Evolutionary conservation across 2,888 invertebrate species (phyloP), one percentile per base, ranked within the genome.

Genomic region (Leptinotarsa juncta): DNA sequence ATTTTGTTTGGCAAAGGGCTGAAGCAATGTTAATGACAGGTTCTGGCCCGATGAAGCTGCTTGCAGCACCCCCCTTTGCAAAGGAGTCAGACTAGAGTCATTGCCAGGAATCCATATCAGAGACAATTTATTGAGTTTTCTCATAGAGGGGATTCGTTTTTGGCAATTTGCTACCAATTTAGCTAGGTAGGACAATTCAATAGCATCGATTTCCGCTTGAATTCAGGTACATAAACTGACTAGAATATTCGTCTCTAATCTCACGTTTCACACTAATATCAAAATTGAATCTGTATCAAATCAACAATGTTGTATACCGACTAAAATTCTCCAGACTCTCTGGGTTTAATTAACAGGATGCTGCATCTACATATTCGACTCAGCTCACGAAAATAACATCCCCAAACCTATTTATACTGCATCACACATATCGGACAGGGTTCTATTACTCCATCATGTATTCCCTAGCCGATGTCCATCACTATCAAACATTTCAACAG

Each of bases 401-500:
- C 78, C 72, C 76, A 42, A 70, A 72, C 71, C 76, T 78, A 78
- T 76, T 74, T 70, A 74, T 76, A 65, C 66, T 62, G 68, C 74
- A 76, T 78, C 78, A 62, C 72, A 76, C 74, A 26, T 4, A 78
- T 76, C 70, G 57, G 68, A 66, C 73, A 68, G 49, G 71, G 70
- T 74, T 65, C 76, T 57, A 74, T 78, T 76, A 74, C 72, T 74
- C 68, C 70, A 78, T 74, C 74, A 76, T 67, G 78, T 72, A 71
- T 50, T 74, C 76, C 76, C 71, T 51, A 62, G 75, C 57, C 73
- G 74, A 16, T 75, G 77, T 75, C 75, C 74, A 62, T 77, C 74
- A 67, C 50, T 66, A 26, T 53, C 48, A 60, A 60, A 57, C 67
- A 73, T 70, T 74, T 68, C 72, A 74, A 18, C 68, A 42, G 50